phyloP scores from a whole-genome alignment of 2,113 vertebrate genomes.

The Vimba vimba region DNA sequence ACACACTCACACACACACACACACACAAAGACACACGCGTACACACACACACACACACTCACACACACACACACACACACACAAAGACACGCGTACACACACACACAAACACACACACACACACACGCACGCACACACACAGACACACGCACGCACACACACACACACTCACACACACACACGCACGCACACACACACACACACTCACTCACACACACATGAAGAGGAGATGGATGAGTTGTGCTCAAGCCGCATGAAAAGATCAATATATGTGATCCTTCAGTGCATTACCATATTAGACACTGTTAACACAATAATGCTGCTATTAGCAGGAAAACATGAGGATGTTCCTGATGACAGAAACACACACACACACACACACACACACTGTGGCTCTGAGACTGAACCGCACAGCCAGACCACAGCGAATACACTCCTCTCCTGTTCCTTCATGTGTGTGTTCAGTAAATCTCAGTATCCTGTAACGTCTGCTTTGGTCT shows the following conservation, averaged over 20 bases:
- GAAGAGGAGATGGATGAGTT: not conserved
- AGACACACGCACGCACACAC: no score
- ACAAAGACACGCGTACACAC: no score
- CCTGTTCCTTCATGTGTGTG: not conserved
- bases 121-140: no score
- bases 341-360: not conserved
- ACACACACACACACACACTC: no score
- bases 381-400: not conserved
- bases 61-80: no score
- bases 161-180: no score
- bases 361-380: not conserved
- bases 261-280: slow-evolving; percentile 1
- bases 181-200: no score
- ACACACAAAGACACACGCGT: no score
- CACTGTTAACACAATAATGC: not conserved
- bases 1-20: no score
- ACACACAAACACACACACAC: no score
- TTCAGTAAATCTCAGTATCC: not conserved
- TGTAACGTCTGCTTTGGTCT: not conserved
- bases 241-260: not conserved
- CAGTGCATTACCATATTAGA: not conserved
- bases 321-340: not conserved
- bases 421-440: not conserved
- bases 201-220: no score
- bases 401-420: no score